Conservation (phyloP, 2,888 invertebrate genomes). For the Drosophila cognata region DNA sequence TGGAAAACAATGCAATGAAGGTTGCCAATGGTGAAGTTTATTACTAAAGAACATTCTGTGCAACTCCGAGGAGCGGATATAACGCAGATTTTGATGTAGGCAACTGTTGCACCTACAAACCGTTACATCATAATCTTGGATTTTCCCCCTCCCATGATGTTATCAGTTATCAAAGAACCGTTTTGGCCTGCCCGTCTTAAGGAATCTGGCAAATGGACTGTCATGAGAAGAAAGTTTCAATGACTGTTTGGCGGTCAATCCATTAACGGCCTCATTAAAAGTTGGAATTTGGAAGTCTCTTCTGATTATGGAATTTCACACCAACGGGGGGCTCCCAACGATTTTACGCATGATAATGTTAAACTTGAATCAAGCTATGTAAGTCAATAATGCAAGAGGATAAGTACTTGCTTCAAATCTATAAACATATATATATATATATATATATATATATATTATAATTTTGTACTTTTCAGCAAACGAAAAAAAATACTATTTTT, state of each 20-base stretch:
- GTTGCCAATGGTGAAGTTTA: not conserved
- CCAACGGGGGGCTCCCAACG: not conserved
- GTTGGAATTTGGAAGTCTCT: not conserved
- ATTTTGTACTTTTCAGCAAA: not conserved
- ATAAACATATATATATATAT: not conserved
- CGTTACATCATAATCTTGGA: not conserved
- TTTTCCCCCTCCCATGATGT: not conserved
- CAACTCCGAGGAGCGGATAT: not conserved
- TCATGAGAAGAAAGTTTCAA: not conserved
- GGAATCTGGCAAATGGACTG: not conserved
- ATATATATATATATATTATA: not conserved
- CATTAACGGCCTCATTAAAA: not conserved
- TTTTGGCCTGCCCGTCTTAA: not conserved
- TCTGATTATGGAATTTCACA: not conserved
- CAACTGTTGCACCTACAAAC: not conserved
- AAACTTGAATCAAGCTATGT: not conserved
- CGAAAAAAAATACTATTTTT: not conserved
- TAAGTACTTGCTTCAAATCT: not conserved
- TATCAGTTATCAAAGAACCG: not conserved
- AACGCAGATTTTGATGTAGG: not conserved
- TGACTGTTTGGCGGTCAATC: not conserved
- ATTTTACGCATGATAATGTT: not conserved
- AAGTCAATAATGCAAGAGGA: not conserved
- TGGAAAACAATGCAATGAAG: not conserved
- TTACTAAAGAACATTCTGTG: no score